Conservation (phyloP, 2,797 vertebrate genomes). For the Gastrophryne carolinensis region DNA sequence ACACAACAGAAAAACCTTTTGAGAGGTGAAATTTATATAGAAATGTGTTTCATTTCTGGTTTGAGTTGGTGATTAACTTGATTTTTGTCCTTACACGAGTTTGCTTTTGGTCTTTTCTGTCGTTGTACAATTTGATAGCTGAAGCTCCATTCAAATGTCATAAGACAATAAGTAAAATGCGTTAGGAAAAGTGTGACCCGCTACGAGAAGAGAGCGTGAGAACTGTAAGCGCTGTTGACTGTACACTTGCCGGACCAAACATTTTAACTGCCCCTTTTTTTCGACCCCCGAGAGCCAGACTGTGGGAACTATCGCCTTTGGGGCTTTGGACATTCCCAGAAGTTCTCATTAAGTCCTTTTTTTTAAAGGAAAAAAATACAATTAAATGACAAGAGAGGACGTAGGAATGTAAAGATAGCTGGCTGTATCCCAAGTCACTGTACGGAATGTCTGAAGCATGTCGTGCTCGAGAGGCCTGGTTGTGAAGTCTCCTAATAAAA, state of each 20-base stretch:
- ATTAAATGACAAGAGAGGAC: background rate
- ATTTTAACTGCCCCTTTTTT: background rate
- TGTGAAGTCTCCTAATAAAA: background rate
- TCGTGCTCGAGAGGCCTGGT: background rate
- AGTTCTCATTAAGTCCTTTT: background rate
- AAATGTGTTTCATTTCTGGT: no score
- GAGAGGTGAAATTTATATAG: no score
- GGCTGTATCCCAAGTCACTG: constrained; percentile 1
- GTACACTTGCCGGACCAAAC: background rate
- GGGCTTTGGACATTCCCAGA: constrained; percentile 6
- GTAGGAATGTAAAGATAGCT: background rate
- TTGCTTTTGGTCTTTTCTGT: background rate
- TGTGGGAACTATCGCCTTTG: constrained; percentile 41
- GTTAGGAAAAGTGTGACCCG: constrained; percentile 8
- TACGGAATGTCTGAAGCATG: background rate
- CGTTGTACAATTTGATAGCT: background rate
- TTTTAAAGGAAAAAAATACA: background rate
- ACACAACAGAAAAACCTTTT: no score
- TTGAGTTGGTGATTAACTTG: no score
- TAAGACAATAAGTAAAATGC: background rate
- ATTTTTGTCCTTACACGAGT: no score
- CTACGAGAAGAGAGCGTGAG: constrained; percentile 21
- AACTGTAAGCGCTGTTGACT: background rate
- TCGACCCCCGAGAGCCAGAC: background rate
- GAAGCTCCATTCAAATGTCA: background rate